Evolutionary conservation across 2,797 vertebrate species (phyloP).

Genomic region (Sternotherus odoratus): DNA sequence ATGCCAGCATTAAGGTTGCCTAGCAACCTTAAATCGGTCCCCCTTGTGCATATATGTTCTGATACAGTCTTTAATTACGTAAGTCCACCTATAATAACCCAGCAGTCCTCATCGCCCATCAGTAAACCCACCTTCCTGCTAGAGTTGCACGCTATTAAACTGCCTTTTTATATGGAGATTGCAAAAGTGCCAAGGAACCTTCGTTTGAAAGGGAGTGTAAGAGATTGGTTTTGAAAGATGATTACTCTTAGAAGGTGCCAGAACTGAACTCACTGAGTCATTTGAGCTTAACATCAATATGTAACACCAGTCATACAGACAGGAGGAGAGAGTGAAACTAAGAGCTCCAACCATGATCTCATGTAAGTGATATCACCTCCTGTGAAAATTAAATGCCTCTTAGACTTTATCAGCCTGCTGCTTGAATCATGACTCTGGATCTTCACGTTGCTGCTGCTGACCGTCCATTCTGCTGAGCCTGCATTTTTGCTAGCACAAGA

Average conservation of each 20-base stretch:
- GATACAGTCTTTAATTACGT: fast-evolving
- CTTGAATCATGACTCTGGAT: neutral
- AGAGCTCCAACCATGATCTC: constrained; percentile 30
- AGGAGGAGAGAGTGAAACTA: neutral
- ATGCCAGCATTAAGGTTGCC: fast-evolving
- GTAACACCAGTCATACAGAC: neutral
- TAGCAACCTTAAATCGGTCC: fast-evolving
- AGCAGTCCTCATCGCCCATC: fast-evolving
- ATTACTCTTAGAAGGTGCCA: constrained; percentile 48
- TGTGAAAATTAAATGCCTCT: constrained; percentile 51
- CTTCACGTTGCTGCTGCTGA: neutral
- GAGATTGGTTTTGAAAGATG: constrained; percentile 39
- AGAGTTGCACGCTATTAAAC: neutral
- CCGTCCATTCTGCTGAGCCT: neutral
- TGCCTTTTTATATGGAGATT: neutral
- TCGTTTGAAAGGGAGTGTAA: neutral
- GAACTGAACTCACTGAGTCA: constrained; percentile 35
- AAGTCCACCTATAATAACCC: neutral
- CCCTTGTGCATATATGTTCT: neutral
- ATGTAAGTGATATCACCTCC: constrained; percentile 7
- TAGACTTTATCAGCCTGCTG: constrained; percentile 32
- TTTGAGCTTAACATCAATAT: constrained; percentile 31
- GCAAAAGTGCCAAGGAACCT: neutral
- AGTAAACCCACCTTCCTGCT: fast-evolving
- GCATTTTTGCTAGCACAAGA: neutral